Base-by-base conservation (phyloP, 2,888 invertebrate genomes). In the Callyntrura sp. region DNA sequence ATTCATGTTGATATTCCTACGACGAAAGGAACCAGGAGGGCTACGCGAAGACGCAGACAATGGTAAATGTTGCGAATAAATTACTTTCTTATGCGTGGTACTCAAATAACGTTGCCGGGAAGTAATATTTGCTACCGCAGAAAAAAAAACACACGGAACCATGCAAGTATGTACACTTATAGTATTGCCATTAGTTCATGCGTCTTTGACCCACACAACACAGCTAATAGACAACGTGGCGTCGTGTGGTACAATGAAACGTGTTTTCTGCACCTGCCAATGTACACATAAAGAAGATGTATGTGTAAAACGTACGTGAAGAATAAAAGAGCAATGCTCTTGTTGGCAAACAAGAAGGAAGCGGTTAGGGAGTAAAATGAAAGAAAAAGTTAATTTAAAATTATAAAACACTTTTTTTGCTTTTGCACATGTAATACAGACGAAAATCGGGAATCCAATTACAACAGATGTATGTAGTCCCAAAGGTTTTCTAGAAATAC, bases 181-280 rank as follows among this genome's bases (percentile, higher is more conserved):
- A 65, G 2, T 17, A 17, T 4, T 8, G 25, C 11, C 23, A 12
- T 62, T 17, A 17, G 57, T 28, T 55, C 55, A 25, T 51, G 51
- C 65, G 82, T 48, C 65, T 70, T 84, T 84, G 84, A 84, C 84
- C 84, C 68, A 35, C 68, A 55, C 68, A 28, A 6, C 23, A 6
- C 5, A 0, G 25, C 6, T 60, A 81, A 60, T 60, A 82, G 82
- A 82, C 65, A 45, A 43, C 48, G 23, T 82, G 81, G 81, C 81
- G 82, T 62, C 45, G 12, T 11, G 43, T 23, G 48, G 25, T 62
- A 35, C 2, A 23, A 25, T 62, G 57, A 25, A 5, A 20, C 48
- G 14, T 48, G n/a, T 76, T 25, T 76, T 76, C 76, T 23, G 51
- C 14, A 17, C 48, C 60, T 35, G 35, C 35, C 55, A 62, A 17